Percentiles rank a stretch among this genome's conserved stretches.
Conservation (phyloP, 2,797 vertebrate species). For the Pseudocheirus occidentalis region DNA sequence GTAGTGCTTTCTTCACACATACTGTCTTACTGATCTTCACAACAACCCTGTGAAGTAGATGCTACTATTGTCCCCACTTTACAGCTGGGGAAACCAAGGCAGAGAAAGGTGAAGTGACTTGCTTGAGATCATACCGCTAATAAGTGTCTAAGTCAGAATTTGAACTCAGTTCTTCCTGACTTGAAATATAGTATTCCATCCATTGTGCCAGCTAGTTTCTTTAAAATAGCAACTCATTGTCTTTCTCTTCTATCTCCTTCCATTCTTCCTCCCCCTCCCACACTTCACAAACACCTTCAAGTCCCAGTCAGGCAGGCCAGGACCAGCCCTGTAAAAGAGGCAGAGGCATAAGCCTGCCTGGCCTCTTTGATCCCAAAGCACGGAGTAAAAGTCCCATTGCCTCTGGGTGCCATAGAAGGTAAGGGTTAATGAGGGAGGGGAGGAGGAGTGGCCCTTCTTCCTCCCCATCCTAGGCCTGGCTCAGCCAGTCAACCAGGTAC, state of each 20-base stretch:
- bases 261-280: not conserved
- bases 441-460: conserved; percentile 57
- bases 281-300: conserved; percentile 33
- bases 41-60: not conserved
- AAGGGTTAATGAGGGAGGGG: conserved; percentile 73
- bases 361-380: conserved; percentile 65
- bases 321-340: conserved; percentile 54
- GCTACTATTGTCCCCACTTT: not conserved
- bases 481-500: conserved; percentile 79
- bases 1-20: not conserved
- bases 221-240: not conserved
- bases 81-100: not conserved
- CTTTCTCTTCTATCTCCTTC: not conserved
- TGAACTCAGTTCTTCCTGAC: not conserved
- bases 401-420: conserved; percentile 52
- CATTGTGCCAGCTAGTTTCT: not conserved
- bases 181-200: not conserved
- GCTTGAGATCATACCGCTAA: not conserved
- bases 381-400: conserved; percentile 51
- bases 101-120: not conserved
- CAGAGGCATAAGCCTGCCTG: conserved; percentile 27
- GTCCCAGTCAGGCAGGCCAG: conserved; percentile 58
- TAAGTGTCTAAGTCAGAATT: not conserved
- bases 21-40: not conserved
- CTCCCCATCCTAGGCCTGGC: conserved; percentile 71